Evolutionary conservation across 2,888 invertebrate species (phyloP).

Genomic region (Philereme vetulata): DNA sequence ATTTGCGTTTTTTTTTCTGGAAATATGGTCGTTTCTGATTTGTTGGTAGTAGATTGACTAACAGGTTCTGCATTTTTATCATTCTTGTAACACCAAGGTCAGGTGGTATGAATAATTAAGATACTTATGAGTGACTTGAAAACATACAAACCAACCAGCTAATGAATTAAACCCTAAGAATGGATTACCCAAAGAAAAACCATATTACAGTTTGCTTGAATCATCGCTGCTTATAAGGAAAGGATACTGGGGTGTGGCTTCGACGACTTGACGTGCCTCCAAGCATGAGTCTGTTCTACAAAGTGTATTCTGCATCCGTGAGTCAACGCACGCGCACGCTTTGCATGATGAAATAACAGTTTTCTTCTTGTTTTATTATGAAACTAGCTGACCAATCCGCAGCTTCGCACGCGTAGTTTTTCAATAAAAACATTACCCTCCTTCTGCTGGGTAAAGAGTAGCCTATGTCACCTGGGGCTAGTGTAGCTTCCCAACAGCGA

Average conservation of each 20-base stretch:
- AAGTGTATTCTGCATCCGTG: conserved; percentile 32
- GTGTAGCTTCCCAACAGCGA: no score
- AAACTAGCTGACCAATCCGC: no score
- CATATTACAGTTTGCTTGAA: conserved; percentile 1
- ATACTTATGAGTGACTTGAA: no score
- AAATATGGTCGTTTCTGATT: neutral
- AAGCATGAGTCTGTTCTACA: conserved; percentile 33
- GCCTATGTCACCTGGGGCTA: no score
- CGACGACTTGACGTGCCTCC: conserved; percentile 54
- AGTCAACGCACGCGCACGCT: conserved; percentile 41
- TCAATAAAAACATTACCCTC: no score
- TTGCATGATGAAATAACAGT: conserved; percentile 18
- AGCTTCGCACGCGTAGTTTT: no score
- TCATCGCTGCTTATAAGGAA: conserved; percentile 9
- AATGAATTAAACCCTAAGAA: neutral
- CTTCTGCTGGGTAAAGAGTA: no score
- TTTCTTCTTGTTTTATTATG: conserved; percentile 15
- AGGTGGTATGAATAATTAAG: neutral
- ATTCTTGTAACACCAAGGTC: neutral
- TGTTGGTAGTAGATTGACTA: neutral
- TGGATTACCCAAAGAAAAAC: neutral
- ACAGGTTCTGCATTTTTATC: conserved; percentile 5
- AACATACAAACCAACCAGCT: no score
- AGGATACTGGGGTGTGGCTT: conserved; percentile 39
- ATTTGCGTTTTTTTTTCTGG: neutral